A percentile compares a stretch with the other conserved stretches of the same genome.
Evolutionary conservation across 2,113 vertebrate genomes (phyloP).

Genomic region (Leptocoma aspasia): DNA sequence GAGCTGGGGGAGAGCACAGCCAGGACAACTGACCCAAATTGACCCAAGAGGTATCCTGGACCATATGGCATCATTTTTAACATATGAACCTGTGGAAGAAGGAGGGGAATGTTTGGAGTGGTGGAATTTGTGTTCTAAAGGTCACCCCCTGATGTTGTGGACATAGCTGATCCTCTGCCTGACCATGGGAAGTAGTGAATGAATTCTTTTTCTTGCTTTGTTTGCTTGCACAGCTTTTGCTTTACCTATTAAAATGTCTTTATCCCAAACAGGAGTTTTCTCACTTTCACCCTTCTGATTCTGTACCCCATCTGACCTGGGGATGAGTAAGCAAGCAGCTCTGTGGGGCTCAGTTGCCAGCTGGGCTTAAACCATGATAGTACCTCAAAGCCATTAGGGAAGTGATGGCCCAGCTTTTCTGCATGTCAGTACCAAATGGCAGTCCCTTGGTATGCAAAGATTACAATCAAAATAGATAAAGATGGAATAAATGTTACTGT

Average conservation of each 20-base stretch:
- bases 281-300: neutral
- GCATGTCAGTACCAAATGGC: neutral
- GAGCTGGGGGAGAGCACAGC: neutral
- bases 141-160: neutral
- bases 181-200: neutral
- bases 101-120: neutral
- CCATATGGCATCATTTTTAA: neutral
- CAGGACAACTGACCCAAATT: neutral
- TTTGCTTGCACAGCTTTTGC: neutral
- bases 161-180: neutral
- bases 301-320: fast-evolving
- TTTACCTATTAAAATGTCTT: neutral
- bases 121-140: neutral
- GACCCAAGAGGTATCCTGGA: neutral
- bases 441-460: neutral
- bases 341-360: neutral
- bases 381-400: neutral
- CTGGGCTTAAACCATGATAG: neutral
- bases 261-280: neutral
- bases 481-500: neutral
- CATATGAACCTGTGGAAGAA: neutral
- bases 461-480: neutral
- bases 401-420: neutral
- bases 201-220: neutral
- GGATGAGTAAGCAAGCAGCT: fast-evolving